A percentile compares a stretch with the other conserved stretches of the same genome.
phyloP scores from a whole-genome alignment of 2,113 vertebrate species.

The Thymallus thymallus region DNA sequence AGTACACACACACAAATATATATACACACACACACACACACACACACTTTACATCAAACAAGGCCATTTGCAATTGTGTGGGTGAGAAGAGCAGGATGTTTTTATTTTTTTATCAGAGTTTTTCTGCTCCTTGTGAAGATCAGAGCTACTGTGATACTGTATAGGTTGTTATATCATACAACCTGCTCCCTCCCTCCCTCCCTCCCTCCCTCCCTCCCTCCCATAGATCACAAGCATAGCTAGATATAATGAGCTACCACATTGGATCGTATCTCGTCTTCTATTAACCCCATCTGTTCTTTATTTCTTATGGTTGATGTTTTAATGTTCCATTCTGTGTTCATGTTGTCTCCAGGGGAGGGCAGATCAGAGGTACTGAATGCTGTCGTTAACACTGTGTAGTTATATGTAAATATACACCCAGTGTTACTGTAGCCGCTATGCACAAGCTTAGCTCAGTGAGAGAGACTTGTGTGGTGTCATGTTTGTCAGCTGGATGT shows the following conservation, averaged over 20 bases:
- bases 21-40: background rate
- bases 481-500: too few relatives aligned
- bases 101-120: constrained; percentile 20
- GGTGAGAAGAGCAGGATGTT: background rate
- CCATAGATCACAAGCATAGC: too few relatives aligned
- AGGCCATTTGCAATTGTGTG: background rate
- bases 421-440: too few relatives aligned
- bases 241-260: background rate
- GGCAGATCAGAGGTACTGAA: constrained; percentile 61
- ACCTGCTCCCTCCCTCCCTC: background rate
- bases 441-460: too few relatives aligned
- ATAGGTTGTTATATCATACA: background rate
- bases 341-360: constrained; percentile 37
- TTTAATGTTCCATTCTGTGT: constrained; percentile 36
- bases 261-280: background rate
- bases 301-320: constrained; percentile 3
- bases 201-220: background rate
- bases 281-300: background rate
- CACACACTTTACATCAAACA: background rate
- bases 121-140: too few relatives aligned
- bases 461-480: too few relatives aligned
- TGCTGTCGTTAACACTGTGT: background rate
- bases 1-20: background rate
- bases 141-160: too few relatives aligned
- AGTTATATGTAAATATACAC: background rate